Evolutionary conservation across 2,888 invertebrate genomes (phyloP), one percentile per base, ranked within the genome.

Genomic region (Corythucha ciliata): DNA sequence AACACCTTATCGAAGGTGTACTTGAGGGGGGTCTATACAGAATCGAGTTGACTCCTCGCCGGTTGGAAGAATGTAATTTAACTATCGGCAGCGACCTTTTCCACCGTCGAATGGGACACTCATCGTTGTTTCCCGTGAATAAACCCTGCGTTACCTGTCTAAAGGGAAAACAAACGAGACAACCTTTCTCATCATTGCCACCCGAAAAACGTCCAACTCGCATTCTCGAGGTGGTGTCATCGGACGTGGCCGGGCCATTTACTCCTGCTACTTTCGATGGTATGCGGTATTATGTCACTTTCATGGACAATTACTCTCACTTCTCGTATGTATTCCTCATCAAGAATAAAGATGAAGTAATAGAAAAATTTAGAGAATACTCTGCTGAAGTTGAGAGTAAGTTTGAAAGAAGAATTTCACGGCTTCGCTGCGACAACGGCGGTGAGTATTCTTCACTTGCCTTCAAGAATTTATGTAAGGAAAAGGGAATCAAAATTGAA

Each of bases 61-160:
- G 16, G 25, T 39, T 18, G 5, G 22, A 39, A 20, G 4, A 20
- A 5, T 8, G 18, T 5, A 14, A 14, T 25, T n/a, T 18, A 4
- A 12, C 14, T 5, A 24, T 14, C 6, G 25, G 26, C n/a, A 24
- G 21, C 12, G 6, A 26, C 6, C 33, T 45, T 5, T 14, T 45
- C n/a, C 45, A 45, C 8, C 10, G 45, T 3, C 20, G 45, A 20
- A 32, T 45, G 33, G 45, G 32, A 18, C 45, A 45, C 16, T 32
- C 33, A 4, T 32, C 33, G 29, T n/a, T 18, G 2, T 45, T 18
- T 10, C 32, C 32, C 3, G 32, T 21, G n/a, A 22, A 32, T 10
- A 22, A 33, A 44, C 5, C 32, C 21, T 44, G 44, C 12, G 44
- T 32, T 12, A 29, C 18, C 4, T 44, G 27, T 20, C 10, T 44